phyloP scores from a whole-genome alignment of 1,140 invertebrate species.

The Maconellicoccus hirsutus region DNA sequence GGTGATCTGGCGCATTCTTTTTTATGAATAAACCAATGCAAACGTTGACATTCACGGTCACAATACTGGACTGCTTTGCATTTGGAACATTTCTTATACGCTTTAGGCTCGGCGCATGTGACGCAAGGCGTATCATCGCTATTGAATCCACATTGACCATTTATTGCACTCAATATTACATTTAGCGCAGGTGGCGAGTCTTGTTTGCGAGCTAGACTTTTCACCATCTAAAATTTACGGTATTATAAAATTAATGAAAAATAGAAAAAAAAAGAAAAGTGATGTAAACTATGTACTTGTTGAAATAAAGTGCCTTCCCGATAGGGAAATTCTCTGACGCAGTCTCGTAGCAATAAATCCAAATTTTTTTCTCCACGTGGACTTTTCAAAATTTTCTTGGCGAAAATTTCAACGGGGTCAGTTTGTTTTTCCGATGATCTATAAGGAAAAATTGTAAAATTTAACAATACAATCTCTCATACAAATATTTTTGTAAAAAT shows the following conservation, averaged over 20 bases:
- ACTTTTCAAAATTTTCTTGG: slow-evolving; percentile 42
- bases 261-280: not conserved
- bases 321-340: slow-evolving; percentile 75
- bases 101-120: slow-evolving; percentile 79
- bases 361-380: slow-evolving; percentile 55
- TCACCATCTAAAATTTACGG: slow-evolving; percentile 54
- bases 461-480: not conserved
- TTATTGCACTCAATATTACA: slow-evolving; percentile 73
- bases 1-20: slow-evolving; percentile 48
- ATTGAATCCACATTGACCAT: slow-evolving; percentile 61
- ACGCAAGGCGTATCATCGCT: slow-evolving; percentile 62
- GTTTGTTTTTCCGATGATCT: slow-evolving; percentile 33
- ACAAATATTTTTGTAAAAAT: no score
- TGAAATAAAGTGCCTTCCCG: slow-evolving; percentile 73
- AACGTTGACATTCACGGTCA: slow-evolving; percentile 80
- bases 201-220: slow-evolving; percentile 55
- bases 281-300: slow-evolving; percentile 39
- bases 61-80: slow-evolving; percentile 92
- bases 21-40: slow-evolving; percentile 96
- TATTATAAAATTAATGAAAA: slow-evolving; percentile 14
- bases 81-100: slow-evolving; percentile 85
- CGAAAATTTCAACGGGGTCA: slow-evolving; percentile 56
- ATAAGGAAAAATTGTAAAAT: no score
- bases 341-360: slow-evolving; percentile 70
- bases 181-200: slow-evolving; percentile 48